Base-by-base conservation (phyloP, 2,113 vertebrate species). In the Dicentrarchus labrax region DNA sequence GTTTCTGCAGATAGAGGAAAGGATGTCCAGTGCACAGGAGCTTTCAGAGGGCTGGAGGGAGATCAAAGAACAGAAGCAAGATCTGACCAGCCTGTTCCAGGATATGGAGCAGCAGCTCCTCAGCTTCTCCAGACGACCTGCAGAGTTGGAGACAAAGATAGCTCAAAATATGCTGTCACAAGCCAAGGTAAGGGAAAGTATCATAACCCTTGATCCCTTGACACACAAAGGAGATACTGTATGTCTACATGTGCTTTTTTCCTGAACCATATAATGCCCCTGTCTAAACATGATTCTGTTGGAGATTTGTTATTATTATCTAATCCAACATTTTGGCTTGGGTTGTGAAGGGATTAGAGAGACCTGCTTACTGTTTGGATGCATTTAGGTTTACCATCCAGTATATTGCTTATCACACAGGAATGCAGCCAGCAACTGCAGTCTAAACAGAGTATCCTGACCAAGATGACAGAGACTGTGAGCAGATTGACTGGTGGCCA, bases 51-150 rank as follows among this genome's bases (percentile, higher is more conserved):
- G 96, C 53, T 99, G 98, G 98, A 96, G 97, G 82, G 97, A 99
- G 88, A 95, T 99, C 82, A 98, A 97, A 86, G 96, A 97, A 41
- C 93, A 97, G 91, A 98, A 98, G 64, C 94, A 96, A 6, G 98
- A 98, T 64, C 94, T 99, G n/a, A 96, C 93, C 86, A 94, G 95
- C 60, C 96, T 96, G 80, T 97, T 99, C 75, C 97, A 97, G 90
- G 98, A 99, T 50, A 94, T 96, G 3, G 98, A 97, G 82, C 97
- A 98, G 75, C 97, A 98, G n/a, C 94, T 99, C 3, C 96, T 98
- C 91, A 98, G 96, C 86, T 94, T 99, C 95, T 97, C 96, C 88
- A 96, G 97, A 82, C 94, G 97, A 74, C 96, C 96, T 1, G 95
- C 98, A 2, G 98, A 99, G 72, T 87, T 99, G 80, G 98, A 99